A percentile compares a stretch with the other conserved stretches of the same genome.
Evolutionary conservation across 2,888 invertebrate genomes (phyloP).

Genomic region (Iphiclides podalirius): DNA sequence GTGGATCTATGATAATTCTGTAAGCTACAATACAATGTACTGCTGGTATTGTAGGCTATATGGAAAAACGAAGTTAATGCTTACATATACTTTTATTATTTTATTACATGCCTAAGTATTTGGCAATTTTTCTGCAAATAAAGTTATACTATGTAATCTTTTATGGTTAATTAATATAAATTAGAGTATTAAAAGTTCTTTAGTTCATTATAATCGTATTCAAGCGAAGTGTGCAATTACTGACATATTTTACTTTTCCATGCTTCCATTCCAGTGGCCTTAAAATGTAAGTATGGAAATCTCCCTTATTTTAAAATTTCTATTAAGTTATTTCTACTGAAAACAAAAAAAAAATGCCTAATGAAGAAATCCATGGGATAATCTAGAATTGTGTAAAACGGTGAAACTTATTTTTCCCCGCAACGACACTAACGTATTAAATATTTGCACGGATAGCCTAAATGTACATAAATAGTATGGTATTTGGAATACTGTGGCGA

Average conservation of each 20-base stretch:
- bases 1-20: conserved; percentile 61
- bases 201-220: too few relatives aligned
- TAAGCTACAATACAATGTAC: conserved; percentile 28
- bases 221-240: conserved; percentile 22
- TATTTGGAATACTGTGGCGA: too few relatives aligned
- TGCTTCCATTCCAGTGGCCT: conserved; percentile 64
- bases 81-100: too few relatives aligned
- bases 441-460: background rate
- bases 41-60: background rate
- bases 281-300: conserved; percentile 70
- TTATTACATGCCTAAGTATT: conserved; percentile 31
- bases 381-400: conserved; percentile 2
- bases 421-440: background rate
- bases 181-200: too few relatives aligned
- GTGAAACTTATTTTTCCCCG: conserved; percentile 4
- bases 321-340: too few relatives aligned
- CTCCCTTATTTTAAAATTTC: background rate
- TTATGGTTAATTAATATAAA: too few relatives aligned
- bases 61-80: too few relatives aligned
- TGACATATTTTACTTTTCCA: conserved; percentile 47
- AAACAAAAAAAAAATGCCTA: too few relatives aligned
- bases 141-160: too few relatives aligned
- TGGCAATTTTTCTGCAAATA: conserved; percentile 5
- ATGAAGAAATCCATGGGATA: background rate
- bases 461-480: background rate